Base-by-base conservation (phyloP, 2,888 invertebrate genomes). In the Diploptera punctata region DNA sequence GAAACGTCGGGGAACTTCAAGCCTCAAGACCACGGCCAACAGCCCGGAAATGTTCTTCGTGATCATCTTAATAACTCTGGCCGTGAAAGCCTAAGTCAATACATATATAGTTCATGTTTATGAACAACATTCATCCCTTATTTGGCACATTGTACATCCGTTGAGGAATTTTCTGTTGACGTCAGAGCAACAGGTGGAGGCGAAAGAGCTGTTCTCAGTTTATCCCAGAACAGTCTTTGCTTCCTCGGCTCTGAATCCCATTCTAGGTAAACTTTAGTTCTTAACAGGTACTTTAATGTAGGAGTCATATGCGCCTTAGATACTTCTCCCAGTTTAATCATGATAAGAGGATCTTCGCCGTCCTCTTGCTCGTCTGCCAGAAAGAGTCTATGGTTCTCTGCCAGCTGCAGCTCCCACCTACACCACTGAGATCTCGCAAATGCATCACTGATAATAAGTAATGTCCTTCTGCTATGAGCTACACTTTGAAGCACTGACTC, bases 341-440 rank as follows among this genome's bases (percentile, higher is more conserved):
- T 82, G 18, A 92, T 86, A 70, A 91, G 79, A 3, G 88, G 86
- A 76, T 89, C 88, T 19, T 18, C 68, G 3, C 65, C 68, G 38
- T 43, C 52, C 24, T 80, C 86, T 1, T 87, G 86, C 2, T 82
- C 82, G 73, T 88, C 87, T 77, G 88, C 87, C 29, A 87, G 82
- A 75, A 89, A 88, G 71, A 89, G 81, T 70, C 90, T 84, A 76
- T 90, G 88, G 78, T 90, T 87, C 76, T 91, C 89, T 0, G 90
- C 90, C 24, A 91, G 83, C 77, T 90, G 89, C 13, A 90, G 88
- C 78, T 92, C 92, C 87, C 90, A 89, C 47, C 89, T 83, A 79
- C 90, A 90, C 92, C 92, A 93, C 72, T 91, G 90, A 29, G 91
- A 90, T 77, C 88, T 87, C 0, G 90, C 88, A 80, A 91, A 92